Percentiles rank a stretch among this genome's conserved stretches.
Evolutionary conservation across 2,113 vertebrate genomes (phyloP).

Genomic region (Hippoglossus stenolepis): DNA sequence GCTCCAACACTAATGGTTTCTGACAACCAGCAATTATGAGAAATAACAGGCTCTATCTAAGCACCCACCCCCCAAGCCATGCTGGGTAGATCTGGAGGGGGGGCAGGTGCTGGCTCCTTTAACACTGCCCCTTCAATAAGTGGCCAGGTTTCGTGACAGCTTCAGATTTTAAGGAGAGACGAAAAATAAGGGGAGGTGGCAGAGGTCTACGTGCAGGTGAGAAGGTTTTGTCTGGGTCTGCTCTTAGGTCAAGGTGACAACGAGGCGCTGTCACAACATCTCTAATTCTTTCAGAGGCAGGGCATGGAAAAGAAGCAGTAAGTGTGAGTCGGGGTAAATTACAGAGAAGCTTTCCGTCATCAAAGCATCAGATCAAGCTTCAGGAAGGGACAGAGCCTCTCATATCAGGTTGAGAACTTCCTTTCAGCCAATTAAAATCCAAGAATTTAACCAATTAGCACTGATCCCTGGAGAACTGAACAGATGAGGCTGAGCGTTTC

Average conservation of each 20-base stretch:
- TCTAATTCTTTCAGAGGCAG: too few species aligned
- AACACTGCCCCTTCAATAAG: conserved; percentile 14
- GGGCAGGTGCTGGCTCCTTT: conserved; percentile 51
- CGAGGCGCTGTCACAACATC: too few species aligned
- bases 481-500: background rate
- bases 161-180: conserved; percentile 5
- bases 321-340: background rate
- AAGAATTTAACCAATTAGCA: conserved; percentile 32
- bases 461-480: background rate
- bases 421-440: conserved; percentile 31
- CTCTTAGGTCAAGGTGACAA: too few species aligned
- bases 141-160: background rate
- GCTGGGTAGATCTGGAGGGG: conserved; percentile 21
- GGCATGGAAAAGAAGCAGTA: too few species aligned
- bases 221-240: too few species aligned
- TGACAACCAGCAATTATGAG: conserved; percentile 80
- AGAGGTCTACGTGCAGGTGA: too few species aligned
- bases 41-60: conserved; percentile 65
- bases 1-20: conserved; percentile 74
- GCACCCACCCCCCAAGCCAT: conserved; percentile 22
- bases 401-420: conserved; percentile 2
- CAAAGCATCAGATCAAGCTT: background rate
- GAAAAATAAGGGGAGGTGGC: background rate
- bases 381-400: conserved; percentile 14
- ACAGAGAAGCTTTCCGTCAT: conserved; percentile 4